These are phyloP conservation scores for Taeniopygia guttata DNA, from an alignment of 2,797 vertebrate species.

Conservation along the genomic window DNA sequence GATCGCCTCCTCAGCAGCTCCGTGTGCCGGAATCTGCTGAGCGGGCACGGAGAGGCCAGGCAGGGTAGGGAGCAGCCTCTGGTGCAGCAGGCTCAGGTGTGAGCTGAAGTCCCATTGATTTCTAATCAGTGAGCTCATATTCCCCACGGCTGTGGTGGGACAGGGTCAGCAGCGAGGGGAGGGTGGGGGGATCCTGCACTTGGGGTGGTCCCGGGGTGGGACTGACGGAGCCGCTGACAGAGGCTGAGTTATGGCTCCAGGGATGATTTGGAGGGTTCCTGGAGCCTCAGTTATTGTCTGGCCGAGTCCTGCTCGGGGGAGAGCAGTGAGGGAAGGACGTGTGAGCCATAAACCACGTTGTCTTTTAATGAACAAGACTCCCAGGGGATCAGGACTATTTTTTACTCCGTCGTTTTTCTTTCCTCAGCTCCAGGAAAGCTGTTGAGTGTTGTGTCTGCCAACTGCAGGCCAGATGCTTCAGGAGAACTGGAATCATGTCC, in stretches of 20 bases:
- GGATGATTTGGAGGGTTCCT: not conserved
- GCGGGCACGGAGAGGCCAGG: not conserved
- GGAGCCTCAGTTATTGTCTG: slow-evolving; percentile 16
- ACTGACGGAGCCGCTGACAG: slow-evolving; percentile 30
- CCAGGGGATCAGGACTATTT: slow-evolving; percentile 21
- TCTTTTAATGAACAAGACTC: slow-evolving; percentile 27
- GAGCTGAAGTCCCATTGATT: slow-evolving; percentile 29
- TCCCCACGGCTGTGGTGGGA: not conserved
- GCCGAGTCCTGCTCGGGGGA: not conserved
- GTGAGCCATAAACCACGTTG: slow-evolving; percentile 49
- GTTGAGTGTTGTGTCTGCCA: slow-evolving; percentile 33
- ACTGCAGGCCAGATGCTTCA: slow-evolving; percentile 22
- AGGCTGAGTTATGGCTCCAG: slow-evolving; percentile 30
- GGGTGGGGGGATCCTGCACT: not conserved
- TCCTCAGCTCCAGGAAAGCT: slow-evolving; percentile 13
- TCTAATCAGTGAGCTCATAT: slow-evolving; percentile 29
- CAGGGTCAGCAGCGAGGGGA: not conserved
- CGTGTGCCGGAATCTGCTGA: not conserved
- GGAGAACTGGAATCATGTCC: not conserved
- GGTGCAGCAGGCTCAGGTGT: slow-evolving; percentile 1
- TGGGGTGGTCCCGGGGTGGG: slow-evolving; percentile 43
- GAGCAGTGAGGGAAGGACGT: not conserved
- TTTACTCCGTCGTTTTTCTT: slow-evolving; percentile 21
- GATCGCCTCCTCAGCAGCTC: not conserved
- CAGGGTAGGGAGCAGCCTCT: not conserved